Evolutionary conservation across 1,140 invertebrate species (phyloP).

Genomic region (Sesamia nonagrioides): DNA sequence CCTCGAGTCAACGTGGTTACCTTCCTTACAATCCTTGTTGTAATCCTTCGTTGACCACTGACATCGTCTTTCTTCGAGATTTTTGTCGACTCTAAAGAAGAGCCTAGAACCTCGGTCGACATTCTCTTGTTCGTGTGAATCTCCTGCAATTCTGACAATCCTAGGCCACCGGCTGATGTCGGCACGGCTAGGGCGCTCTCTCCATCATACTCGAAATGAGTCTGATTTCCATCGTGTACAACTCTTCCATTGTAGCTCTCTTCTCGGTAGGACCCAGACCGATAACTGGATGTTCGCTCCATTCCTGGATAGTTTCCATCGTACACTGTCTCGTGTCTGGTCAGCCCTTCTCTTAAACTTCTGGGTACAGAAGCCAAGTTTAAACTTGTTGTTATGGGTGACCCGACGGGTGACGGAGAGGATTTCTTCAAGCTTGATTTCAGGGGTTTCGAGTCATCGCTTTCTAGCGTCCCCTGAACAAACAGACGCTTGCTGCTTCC

Average conservation of each 20-base stretch:
- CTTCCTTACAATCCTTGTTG: constrained; percentile 95
- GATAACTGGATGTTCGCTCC: constrained; percentile 74
- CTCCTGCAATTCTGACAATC: constrained; percentile 90
- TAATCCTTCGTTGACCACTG: constrained; percentile 93
- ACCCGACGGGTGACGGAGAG: constrained; percentile 81
- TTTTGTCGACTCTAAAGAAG: constrained; percentile 93
- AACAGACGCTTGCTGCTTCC: constrained; percentile 90
- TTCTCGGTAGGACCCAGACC: constrained; percentile 78
- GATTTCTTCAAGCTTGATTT: constrained; percentile 88
- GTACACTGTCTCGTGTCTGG: constrained; percentile 81
- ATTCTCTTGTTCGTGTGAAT: constrained; percentile 94
- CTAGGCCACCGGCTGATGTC: constrained; percentile 77
- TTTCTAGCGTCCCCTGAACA: constrained; percentile 92
- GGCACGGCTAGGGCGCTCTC: constrained; percentile 80
- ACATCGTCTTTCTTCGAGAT: constrained; percentile 91
- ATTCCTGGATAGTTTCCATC: constrained; percentile 85
- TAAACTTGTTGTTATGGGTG: constrained; percentile 88
- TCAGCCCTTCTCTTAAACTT: constrained; percentile 82
- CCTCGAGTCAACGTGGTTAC: constrained; percentile 96
- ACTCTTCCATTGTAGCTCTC: constrained; percentile 84
- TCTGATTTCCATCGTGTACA: constrained; percentile 85
- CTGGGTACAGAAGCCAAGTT: constrained; percentile 85
- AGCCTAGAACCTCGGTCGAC: constrained; percentile 94
- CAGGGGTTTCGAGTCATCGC: constrained; percentile 85
- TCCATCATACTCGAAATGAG: constrained; percentile 85